Conservation (phyloP, 2,113 vertebrate genomes). For the Pteropus alecto region DNA sequence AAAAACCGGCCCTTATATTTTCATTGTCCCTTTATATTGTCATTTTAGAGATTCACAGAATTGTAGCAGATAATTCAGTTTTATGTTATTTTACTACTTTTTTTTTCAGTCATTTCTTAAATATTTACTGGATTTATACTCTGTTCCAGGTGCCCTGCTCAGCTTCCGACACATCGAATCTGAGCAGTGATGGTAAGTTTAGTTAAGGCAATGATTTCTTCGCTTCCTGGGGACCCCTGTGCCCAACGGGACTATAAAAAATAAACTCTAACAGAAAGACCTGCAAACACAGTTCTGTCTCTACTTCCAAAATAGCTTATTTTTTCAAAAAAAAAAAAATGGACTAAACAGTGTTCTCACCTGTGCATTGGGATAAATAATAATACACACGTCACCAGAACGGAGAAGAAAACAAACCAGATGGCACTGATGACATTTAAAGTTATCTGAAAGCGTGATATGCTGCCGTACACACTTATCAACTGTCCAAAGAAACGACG, state of each 20-base stretch:
- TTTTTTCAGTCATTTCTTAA: neutral
- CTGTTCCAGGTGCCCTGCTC: neutral
- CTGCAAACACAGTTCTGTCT: neutral
- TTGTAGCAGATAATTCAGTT: neutral
- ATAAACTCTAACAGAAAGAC: neutral
- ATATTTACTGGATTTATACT: neutral
- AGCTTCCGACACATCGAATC: neutral
- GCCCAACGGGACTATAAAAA: accelerated
- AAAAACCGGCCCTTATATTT: neutral
- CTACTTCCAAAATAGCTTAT: neutral
- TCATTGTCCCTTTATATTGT: neutral
- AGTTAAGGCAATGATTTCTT: accelerated
- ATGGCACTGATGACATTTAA: too few relatives aligned
- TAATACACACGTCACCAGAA: accelerated
- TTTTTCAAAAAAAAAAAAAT: neutral
- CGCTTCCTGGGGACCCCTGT: neutral
- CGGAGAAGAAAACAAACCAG: neutral
- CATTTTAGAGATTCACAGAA: neutral
- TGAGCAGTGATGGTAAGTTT: neutral
- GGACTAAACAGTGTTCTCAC: neutral
- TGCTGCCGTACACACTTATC: too few relatives aligned
- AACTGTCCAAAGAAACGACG: neutral
- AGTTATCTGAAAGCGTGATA: neutral
- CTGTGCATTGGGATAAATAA: too few relatives aligned
- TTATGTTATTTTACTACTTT: neutral